A percentile compares a stretch with the other conserved stretches of the same genome.
phyloP scores from a whole-genome alignment of 1,140 invertebrate species.

The Heliothis subflexa region DNA sequence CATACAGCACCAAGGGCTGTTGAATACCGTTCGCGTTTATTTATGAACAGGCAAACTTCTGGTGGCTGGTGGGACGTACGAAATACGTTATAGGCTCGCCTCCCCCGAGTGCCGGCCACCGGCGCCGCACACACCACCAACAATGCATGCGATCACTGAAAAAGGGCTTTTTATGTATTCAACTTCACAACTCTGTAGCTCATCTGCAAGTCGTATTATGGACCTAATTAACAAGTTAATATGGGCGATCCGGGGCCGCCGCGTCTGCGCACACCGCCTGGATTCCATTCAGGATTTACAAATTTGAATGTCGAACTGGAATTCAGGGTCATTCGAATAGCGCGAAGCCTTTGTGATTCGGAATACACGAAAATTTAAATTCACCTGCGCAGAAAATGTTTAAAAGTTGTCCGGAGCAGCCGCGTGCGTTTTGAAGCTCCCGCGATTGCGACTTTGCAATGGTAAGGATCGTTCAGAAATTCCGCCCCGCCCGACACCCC shows the following conservation, averaged over 20 bases:
- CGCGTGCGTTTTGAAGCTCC: constrained; percentile 62
- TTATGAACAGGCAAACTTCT: constrained; percentile 87
- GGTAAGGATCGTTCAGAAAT: constrained; percentile 87
- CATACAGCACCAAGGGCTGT: constrained; percentile 87
- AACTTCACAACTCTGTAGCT: constrained; percentile 88
- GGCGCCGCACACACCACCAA: constrained; percentile 83
- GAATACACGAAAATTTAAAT: constrained; percentile 61
- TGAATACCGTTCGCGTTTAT: constrained; percentile 87
- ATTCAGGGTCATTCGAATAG: constrained; percentile 48
- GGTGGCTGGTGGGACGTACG: constrained; percentile 87
- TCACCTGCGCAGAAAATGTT: constrained; percentile 67
- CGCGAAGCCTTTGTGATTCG: constrained; percentile 48
- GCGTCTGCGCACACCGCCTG: constrained; percentile 76
- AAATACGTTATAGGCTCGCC: constrained; percentile 88
- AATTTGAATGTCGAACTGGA: constrained; percentile 48
- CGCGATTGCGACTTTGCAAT: constrained; percentile 85
- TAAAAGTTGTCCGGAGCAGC: constrained; percentile 60
- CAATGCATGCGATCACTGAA: constrained; percentile 87
- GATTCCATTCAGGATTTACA: constrained; percentile 44
- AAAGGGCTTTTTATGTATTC: constrained; percentile 87
- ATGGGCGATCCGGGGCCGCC: constrained; percentile 87
- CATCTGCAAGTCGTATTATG: constrained; percentile 96
- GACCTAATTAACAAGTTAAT: constrained; percentile 96
- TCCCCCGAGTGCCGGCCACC: constrained; percentile 80
- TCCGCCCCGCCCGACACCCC: constrained; percentile 83